A percentile compares a stretch with the other conserved stretches of the same genome.
Conservation (phyloP, 2,113 vertebrate genomes). For the Nothobranchius furzeri region DNA sequence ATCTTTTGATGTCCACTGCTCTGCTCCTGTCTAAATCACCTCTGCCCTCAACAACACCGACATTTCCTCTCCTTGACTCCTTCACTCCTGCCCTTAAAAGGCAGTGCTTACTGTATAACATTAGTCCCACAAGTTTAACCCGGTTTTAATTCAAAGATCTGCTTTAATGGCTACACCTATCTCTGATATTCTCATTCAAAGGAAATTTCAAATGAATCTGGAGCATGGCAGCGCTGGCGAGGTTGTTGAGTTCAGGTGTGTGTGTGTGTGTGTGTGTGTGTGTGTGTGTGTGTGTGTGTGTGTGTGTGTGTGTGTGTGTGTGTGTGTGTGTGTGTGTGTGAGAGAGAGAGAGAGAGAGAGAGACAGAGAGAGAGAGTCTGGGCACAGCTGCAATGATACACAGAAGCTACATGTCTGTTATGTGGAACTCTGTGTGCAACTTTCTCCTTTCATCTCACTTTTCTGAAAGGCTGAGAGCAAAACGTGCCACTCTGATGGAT, state of each 20-base stretch:
- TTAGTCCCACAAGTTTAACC: constrained; percentile 82
- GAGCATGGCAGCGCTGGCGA: constrained; percentile 68
- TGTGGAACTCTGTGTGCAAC: constrained; percentile 24
- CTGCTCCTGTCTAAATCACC: constrained; percentile 65
- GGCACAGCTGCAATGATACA: constrained; percentile 5
- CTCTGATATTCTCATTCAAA: constrained; percentile 89
- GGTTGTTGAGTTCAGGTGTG: constrained; percentile 46
- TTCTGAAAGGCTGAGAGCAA: constrained; percentile 29
- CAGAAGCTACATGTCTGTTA: constrained; percentile 12
- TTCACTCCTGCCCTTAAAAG: constrained; percentile 56
- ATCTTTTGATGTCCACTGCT: constrained; percentile 71
- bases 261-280: constrained; percentile 17
- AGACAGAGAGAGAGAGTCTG: not conserved
- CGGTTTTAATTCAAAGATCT: constrained; percentile 89
- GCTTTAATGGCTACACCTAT: constrained; percentile 85
- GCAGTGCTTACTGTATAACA: constrained; percentile 77
- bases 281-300: constrained; percentile 6
- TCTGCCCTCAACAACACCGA: constrained; percentile 48
- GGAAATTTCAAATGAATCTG: constrained; percentile 83
- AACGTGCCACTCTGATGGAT: constrained; percentile 18
- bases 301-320: constrained; percentile 19
- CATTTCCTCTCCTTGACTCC: constrained; percentile 54
- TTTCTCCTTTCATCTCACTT: constrained; percentile 12
- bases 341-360: too few species aligned
- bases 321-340: too few species aligned